A percentile compares a stretch with the other conserved stretches of the same genome.
phyloP scores from a whole-genome alignment of 1,140 invertebrate genomes.

The Temnothorax curvispinosus region DNA sequence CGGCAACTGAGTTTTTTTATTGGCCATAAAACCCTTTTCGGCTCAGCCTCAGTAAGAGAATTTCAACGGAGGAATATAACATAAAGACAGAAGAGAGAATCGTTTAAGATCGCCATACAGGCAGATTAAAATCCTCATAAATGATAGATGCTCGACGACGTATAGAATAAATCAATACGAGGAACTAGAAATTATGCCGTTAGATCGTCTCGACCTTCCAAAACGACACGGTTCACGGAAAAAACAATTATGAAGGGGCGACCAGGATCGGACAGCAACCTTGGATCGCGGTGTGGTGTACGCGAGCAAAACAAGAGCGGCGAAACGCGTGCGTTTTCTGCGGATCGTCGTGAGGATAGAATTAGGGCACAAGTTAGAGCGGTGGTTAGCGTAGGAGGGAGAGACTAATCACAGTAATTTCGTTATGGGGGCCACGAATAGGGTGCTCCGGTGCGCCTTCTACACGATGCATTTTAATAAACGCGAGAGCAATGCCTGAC shows the following conservation, averaged over 20 bases:
- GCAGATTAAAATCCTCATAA: conserved; percentile 48
- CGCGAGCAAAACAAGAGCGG: conserved; percentile 36
- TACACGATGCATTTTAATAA: conserved; percentile 76
- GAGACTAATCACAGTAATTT: conserved; percentile 81
- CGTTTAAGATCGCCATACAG: conserved; percentile 29
- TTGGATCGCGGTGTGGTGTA: conserved; percentile 43
- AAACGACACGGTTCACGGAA: conserved; percentile 40
- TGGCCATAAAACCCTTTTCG: conserved; percentile 34
- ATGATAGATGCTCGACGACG: conserved; percentile 34
- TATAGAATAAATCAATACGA: conserved; percentile 39
- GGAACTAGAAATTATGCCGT: conserved; percentile 56
- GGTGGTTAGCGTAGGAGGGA: conserved; percentile 80
- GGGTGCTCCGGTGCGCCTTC: conserved; percentile 58
- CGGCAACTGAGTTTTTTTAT: conserved; percentile 39
- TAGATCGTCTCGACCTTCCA: conserved; percentile 14
- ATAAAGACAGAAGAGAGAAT: conserved; percentile 24
- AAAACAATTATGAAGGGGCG: conserved; percentile 37
- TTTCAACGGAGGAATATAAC: not conserved
- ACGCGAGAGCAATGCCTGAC: conserved; percentile 58
- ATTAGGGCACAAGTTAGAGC: conserved; percentile 74
- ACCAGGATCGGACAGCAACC: conserved; percentile 29
- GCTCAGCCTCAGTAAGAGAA: not conserved
- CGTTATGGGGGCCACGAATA: conserved; percentile 72
- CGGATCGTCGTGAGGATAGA: conserved; percentile 63
- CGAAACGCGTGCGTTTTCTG: conserved; percentile 5